A percentile compares a stretch with the other conserved stretches of the same genome.
Conservation (phyloP, 2,113 vertebrate species). For the Pleuronectes platessa region DNA sequence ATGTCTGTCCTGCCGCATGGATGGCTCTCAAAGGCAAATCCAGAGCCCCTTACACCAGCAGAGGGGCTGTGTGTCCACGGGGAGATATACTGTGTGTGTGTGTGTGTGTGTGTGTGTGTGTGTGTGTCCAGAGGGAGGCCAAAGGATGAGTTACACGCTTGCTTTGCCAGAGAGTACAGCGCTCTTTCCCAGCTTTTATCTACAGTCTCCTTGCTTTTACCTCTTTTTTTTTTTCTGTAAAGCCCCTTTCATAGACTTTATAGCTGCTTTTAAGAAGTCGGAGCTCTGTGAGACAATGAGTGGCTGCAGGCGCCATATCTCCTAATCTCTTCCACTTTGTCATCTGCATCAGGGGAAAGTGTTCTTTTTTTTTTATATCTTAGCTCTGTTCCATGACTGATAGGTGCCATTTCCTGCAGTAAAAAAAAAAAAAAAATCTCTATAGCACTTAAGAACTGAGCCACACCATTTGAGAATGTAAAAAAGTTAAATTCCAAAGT, state of each 20-base stretch:
- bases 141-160: slow-evolving; percentile 72
- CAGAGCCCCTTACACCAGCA: slow-evolving; percentile 71
- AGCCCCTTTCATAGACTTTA: slow-evolving; percentile 59
- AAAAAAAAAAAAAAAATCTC: neutral
- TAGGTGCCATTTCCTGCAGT: slow-evolving; percentile 25
- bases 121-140: slow-evolving; percentile 58
- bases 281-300: slow-evolving; percentile 42
- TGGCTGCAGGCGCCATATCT: slow-evolving; percentile 46
- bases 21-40: slow-evolving; percentile 76
- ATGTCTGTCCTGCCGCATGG: slow-evolving; percentile 83
- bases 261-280: slow-evolving; percentile 48
- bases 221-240: slow-evolving; percentile 37
- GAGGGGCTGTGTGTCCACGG: slow-evolving; percentile 60
- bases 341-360: slow-evolving; percentile 11
- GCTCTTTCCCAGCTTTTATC: slow-evolving; percentile 73
- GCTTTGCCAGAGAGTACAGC: slow-evolving; percentile 64
- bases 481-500: neutral
- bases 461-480: no score
- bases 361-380: slow-evolving; percentile 19
- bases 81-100: slow-evolving; percentile 52
- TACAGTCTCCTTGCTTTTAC: slow-evolving; percentile 40
- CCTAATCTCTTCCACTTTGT: slow-evolving; percentile 56
- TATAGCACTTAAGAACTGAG: neutral
- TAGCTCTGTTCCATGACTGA: slow-evolving; percentile 25
- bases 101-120: slow-evolving; percentile 2